Conservation (phyloP, 1,140 invertebrate species). For the Agrilus planipennis region DNA sequence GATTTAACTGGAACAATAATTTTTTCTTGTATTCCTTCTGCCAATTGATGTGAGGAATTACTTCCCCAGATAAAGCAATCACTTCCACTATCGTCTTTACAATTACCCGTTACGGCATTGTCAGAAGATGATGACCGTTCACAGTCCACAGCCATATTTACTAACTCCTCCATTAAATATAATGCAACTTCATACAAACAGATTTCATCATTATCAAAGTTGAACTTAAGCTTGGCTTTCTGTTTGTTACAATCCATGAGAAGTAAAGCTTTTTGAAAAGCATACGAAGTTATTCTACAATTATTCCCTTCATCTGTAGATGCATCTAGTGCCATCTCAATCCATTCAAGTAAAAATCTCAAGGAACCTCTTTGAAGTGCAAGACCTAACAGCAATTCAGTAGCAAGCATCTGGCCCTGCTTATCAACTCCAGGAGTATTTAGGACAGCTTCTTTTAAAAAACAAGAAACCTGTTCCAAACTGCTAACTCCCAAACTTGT, state of each 20-base stretch:
- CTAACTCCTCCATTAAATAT: conserved; percentile 42
- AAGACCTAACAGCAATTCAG: conserved; percentile 45
- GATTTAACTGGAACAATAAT: conserved; percentile 46
- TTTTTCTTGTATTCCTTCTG: conserved; percentile 49
- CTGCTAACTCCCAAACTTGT: conserved; percentile 43
- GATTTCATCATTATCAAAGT: conserved; percentile 17
- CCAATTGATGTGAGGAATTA: conserved; percentile 54
- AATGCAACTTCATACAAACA: conserved; percentile 42
- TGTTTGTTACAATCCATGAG: conserved; percentile 22
- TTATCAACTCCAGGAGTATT: conserved; percentile 41
- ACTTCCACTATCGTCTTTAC: conserved; percentile 20
- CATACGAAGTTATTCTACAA: conserved; percentile 11
- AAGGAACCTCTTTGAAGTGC: conserved; percentile 51
- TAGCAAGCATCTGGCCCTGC: conserved; percentile 39
- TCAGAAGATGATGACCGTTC: conserved; percentile 16
- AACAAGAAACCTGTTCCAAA: conserved; percentile 41
- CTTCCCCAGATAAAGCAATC: conserved; percentile 58
- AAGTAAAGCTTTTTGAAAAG: conserved; percentile 19
- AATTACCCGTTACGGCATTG: conserved; percentile 4
- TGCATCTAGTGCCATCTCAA: conserved; percentile 44
- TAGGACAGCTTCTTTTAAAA: conserved; percentile 42
- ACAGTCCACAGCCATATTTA: conserved; percentile 28
- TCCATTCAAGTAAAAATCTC: conserved; percentile 50
- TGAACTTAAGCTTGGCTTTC: conserved; percentile 11
- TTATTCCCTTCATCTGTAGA: conserved; percentile 16